Percentiles rank a stretch among this genome's conserved stretches.
These are phyloP conservation scores for Mustelus asterias DNA, from an alignment of 2,113 vertebrate species.

Conservation along the genomic window DNA sequence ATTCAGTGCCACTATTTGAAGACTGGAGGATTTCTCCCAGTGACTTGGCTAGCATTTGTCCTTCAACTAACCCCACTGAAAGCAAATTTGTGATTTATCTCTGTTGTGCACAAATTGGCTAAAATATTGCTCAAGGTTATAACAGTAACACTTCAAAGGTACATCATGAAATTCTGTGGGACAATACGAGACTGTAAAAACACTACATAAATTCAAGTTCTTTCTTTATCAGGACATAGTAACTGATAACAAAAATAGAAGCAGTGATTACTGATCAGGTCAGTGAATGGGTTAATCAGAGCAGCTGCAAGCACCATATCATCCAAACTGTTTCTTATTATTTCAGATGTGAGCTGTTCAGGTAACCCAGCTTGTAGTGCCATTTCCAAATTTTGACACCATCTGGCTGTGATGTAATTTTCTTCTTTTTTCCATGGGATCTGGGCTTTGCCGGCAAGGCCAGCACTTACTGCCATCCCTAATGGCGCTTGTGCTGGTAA, in stretches of 20 bases:
- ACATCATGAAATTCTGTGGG: background rate
- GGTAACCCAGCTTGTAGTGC: background rate
- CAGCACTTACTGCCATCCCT: too few relatives aligned
- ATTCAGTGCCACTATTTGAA: background rate
- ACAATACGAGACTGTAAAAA: background rate
- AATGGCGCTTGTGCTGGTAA: too few relatives aligned
- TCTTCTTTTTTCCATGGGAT: too few relatives aligned
- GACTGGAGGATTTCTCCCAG: background rate
- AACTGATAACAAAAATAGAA: background rate
- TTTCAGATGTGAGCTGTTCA: background rate
- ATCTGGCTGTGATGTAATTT: background rate
- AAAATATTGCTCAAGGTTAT: background rate
- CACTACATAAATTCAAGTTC: background rate
- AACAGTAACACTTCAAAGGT: background rate
- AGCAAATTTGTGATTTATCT: background rate
- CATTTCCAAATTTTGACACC: background rate
- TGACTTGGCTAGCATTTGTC: background rate
- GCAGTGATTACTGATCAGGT: background rate
- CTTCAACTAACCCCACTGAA: background rate
- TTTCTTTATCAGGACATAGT: background rate
- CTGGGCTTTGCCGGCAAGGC: too few relatives aligned
- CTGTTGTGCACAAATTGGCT: background rate
- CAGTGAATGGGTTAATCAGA: background rate
- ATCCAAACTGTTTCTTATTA: background rate
- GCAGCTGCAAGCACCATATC: background rate